Conservation (phyloP, 2,113 vertebrate genomes). For the Capra hircus region DNA sequence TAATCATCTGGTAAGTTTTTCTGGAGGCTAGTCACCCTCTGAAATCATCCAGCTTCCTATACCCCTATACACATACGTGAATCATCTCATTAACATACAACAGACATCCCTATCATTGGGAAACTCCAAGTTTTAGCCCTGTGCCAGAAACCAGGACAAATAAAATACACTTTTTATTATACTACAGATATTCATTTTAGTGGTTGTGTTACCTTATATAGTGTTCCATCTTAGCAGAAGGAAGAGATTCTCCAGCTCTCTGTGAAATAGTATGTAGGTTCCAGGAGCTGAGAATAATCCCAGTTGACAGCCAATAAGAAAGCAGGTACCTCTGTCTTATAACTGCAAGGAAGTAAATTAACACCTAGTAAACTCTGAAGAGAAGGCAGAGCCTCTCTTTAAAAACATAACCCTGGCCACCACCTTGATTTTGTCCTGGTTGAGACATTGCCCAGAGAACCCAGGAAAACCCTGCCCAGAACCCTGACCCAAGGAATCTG, state of each 20-base stretch:
- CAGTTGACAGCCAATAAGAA: not conserved
- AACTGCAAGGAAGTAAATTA: not conserved
- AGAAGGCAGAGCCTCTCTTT: not conserved
- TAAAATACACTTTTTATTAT: not conserved
- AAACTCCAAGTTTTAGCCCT: not conserved
- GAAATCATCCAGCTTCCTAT: not conserved
- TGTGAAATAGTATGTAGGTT: not conserved
- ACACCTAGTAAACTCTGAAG: not conserved
- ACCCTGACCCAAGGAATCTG: not conserved
- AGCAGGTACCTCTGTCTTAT: not conserved
- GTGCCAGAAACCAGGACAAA: not conserved
- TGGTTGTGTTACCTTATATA: not conserved
- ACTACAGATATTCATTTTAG: not conserved
- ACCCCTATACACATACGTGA: not conserved
- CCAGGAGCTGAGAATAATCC: not conserved
- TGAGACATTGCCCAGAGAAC: not conserved
- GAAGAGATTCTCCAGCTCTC: not conserved
- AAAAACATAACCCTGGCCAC: not conserved
- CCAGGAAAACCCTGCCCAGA: not conserved
- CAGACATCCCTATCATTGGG: not conserved
- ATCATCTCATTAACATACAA: not conserved
- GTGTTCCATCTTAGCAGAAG: not conserved
- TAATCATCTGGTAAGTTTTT: not conserved
- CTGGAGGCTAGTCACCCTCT: not conserved
- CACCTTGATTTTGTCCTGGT: not conserved